These are phyloP conservation scores for Centrocercus urophasianus DNA, from an alignment of 2,113 vertebrate species.

Conservation along the genomic window DNA sequence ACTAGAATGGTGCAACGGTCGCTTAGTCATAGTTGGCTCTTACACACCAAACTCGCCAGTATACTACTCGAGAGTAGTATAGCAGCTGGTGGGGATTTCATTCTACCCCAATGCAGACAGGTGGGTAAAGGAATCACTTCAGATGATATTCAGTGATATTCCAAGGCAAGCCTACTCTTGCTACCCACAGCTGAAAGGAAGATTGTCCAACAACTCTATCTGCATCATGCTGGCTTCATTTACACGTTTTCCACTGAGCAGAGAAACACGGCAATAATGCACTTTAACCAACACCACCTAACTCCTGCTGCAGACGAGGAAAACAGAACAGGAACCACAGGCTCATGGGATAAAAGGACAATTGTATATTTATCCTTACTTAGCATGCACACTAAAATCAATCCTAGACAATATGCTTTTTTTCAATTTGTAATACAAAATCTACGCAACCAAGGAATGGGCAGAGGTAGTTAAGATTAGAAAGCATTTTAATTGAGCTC, in stretches of 20 bases:
- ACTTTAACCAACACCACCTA: conserved; percentile 75
- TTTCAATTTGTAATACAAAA: not conserved
- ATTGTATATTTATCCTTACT: not conserved
- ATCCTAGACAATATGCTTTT: not conserved
- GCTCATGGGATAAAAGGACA: not conserved
- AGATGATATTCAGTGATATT: conserved; percentile 11
- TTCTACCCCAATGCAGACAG: conserved; percentile 10
- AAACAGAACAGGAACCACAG: not conserved
- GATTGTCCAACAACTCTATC: conserved; percentile 63
- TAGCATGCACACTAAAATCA: not conserved
- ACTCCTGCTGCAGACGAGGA: conserved; percentile 54
- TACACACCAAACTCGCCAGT: not conserved
- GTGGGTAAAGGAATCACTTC: conserved; percentile 24
- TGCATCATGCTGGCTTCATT: conserved; percentile 83
- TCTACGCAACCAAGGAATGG: not conserved
- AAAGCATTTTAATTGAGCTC: not conserved
- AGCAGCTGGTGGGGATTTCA: not conserved
- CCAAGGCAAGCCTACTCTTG: conserved; percentile 79
- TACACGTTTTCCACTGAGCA: conserved; percentile 78
- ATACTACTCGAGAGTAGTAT: not conserved
- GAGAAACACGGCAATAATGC: conserved; percentile 64
- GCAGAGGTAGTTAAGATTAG: not conserved
- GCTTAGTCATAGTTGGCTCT: not conserved
- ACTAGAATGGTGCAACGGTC: not conserved
- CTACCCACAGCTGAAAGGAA: conserved; percentile 39